Evolutionary conservation across 2,888 invertebrate genomes (phyloP).

Genomic region (Tridacna gigas): DNA sequence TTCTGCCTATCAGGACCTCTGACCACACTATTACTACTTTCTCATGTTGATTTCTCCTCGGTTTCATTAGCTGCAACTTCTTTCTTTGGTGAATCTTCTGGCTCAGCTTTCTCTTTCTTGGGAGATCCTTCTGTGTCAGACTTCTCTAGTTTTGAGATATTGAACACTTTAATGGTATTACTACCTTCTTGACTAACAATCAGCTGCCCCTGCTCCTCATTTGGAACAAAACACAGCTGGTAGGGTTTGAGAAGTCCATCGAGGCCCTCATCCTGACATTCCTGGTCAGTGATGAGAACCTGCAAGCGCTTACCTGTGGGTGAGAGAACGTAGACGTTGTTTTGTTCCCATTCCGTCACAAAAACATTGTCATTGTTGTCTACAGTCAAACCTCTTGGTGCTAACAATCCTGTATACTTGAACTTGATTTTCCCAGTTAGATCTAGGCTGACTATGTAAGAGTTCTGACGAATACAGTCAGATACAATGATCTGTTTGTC

Average conservation of each 20-base stretch:
- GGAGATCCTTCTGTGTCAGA: conserved; percentile 9
- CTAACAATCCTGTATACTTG: conserved; percentile 53
- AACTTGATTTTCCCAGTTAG: conserved; percentile 53
- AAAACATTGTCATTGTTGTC: conserved; percentile 61
- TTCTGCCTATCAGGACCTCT: too few relatives aligned
- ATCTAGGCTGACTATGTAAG: conserved; percentile 55
- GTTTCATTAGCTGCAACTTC: neutral
- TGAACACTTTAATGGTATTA: conserved; percentile 56
- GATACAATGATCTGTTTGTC: conserved; percentile 60
- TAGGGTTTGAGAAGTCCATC: conserved; percentile 52
- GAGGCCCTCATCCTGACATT: conserved; percentile 33
- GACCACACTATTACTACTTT: neutral
- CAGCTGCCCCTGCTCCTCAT: conserved; percentile 34
- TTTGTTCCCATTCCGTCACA: conserved; percentile 58
- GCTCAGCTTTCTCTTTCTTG: neutral
- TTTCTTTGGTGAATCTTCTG: conserved; percentile 4
- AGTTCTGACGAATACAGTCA: conserved; percentile 55
- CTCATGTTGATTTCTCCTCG: neutral
- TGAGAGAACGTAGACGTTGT: conserved; percentile 50
- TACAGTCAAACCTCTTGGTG: conserved; percentile 56
- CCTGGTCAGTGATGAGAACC: conserved; percentile 43
- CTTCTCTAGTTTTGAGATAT: conserved; percentile 35
- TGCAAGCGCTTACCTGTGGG: conserved; percentile 55
- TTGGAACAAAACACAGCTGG: conserved; percentile 53
- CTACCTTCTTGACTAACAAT: conserved; percentile 59